Evolutionary conservation across 2,888 invertebrate species (phyloP).

Genomic region (Cantharis lateralis): DNA sequence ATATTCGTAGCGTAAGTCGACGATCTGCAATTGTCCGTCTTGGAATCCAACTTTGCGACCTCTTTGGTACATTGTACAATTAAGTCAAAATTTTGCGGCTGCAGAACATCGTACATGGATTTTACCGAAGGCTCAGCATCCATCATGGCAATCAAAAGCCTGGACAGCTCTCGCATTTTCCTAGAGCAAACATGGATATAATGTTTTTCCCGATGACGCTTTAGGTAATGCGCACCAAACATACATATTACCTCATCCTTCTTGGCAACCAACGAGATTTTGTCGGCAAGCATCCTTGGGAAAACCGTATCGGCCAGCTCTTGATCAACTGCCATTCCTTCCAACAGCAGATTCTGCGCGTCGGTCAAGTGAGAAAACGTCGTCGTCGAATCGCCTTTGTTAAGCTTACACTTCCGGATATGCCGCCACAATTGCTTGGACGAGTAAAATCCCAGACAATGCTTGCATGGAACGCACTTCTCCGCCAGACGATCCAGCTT

Average conservation of each 20-base stretch:
- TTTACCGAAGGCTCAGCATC: conserved; percentile 9
- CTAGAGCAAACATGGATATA: conserved; percentile 22
- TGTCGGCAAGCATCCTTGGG: background rate
- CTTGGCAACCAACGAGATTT: background rate
- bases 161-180: conserved; percentile 31
- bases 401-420: too few relatives aligned
- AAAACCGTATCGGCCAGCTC: background rate
- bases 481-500: too few relatives aligned
- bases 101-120: conserved; percentile 11
- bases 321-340: too few relatives aligned
- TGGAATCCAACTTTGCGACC: conserved; percentile 16
- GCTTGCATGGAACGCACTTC: too few relatives aligned
- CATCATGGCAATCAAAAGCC: conserved; percentile 25
- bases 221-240: conserved; percentile 27
- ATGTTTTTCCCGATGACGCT: conserved; percentile 27
- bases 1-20: conserved; percentile 25
- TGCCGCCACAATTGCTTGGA: too few relatives aligned
- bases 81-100: conserved; percentile 21
- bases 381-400: too few relatives aligned
- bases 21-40: conserved; percentile 10
- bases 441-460: too few relatives aligned
- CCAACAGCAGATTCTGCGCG: too few relatives aligned
- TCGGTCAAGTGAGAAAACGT: too few relatives aligned
- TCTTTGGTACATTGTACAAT: conserved; percentile 22
- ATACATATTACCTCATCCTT: conserved; percentile 9